A percentile compares a stretch with the other conserved stretches of the same genome.
phyloP scores from a whole-genome alignment of 2,797 vertebrate species.

The Galago senegalensis region DNA sequence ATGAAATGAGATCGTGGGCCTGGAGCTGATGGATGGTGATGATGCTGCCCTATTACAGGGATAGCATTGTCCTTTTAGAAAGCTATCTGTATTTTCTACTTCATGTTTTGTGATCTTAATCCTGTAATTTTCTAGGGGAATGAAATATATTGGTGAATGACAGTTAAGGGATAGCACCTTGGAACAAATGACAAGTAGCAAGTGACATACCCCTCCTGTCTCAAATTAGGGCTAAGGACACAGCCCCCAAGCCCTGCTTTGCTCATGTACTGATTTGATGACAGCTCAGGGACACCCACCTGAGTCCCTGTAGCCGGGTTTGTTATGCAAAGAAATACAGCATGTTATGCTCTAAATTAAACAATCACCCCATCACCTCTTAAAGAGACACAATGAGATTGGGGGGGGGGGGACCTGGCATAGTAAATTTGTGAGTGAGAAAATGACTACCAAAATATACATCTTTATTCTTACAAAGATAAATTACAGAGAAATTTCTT shows the following conservation, averaged over 20 bases:
- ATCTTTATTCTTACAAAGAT: neutral
- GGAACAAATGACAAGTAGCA: neutral
- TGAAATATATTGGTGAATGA: neutral
- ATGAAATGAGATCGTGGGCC: neutral
- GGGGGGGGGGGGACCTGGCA: neutral
- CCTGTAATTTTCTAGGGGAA: neutral
- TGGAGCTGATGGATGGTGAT: neutral
- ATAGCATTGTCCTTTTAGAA: neutral
- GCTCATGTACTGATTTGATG: neutral
- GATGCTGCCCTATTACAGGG: neutral
- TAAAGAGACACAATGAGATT: neutral
- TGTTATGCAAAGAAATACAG: neutral
- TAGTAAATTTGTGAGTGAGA: slow-evolving; percentile 34
- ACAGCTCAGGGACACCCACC: fast-evolving
- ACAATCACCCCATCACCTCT: neutral
- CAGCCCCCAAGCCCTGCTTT: neutral
- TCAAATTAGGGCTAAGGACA: neutral
- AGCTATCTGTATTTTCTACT: neutral
- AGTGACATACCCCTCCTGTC: fast-evolving
- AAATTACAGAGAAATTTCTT: slow-evolving; percentile 14
- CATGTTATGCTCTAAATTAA: neutral
- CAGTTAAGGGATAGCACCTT: neutral
- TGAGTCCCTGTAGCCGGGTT: neutral
- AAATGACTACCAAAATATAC: slow-evolving; percentile 38
- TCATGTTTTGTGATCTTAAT: neutral